Percentiles rank a stretch among this genome's conserved stretches.
phyloP scores from a whole-genome alignment of 92 coral and sea anemone genomes.

The Actinernus sp. region DNA sequence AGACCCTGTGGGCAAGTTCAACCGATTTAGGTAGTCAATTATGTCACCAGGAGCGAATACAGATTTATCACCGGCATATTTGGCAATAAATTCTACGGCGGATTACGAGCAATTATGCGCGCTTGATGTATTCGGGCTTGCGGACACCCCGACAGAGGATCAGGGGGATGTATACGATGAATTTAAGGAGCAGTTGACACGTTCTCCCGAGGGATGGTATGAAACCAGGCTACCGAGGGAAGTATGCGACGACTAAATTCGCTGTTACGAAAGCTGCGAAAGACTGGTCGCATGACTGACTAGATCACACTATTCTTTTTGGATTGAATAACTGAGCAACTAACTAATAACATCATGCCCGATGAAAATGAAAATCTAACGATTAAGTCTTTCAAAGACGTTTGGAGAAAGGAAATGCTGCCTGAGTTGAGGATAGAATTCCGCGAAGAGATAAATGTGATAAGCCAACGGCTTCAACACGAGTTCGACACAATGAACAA shows the following conservation, averaged over 20 bases:
- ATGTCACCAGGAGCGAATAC: constrained; percentile 73
- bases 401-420: constrained; percentile 15
- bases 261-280: too few relatives aligned
- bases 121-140: constrained; percentile 50
- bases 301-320: too few relatives aligned
- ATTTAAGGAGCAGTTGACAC: constrained; percentile 58
- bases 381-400: constrained; percentile 25
- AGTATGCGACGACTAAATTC: too few relatives aligned
- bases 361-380: constrained; percentile 28
- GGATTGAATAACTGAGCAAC: too few relatives aligned
- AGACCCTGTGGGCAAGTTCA: constrained; percentile 69
- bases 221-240: too few relatives aligned
- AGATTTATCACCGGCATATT: constrained; percentile 25
- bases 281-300: too few relatives aligned
- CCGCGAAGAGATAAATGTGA: constrained; percentile 6
- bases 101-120: constrained; percentile 48
- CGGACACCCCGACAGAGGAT: constrained; percentile 41
- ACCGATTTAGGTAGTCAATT: constrained; percentile 64
- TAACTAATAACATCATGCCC: too few relatives aligned
- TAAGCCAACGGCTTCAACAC: too few relatives aligned
- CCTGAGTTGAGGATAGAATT: constrained; percentile 9
- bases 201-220: too few relatives aligned
- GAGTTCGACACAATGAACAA: too few relatives aligned
- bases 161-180: constrained; percentile 45
- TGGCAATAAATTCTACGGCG: constrained; percentile 42